These are phyloP conservation scores for Paedocypris sp. DNA, from an alignment of 2,113 vertebrate species.

Conservation along the genomic window DNA sequence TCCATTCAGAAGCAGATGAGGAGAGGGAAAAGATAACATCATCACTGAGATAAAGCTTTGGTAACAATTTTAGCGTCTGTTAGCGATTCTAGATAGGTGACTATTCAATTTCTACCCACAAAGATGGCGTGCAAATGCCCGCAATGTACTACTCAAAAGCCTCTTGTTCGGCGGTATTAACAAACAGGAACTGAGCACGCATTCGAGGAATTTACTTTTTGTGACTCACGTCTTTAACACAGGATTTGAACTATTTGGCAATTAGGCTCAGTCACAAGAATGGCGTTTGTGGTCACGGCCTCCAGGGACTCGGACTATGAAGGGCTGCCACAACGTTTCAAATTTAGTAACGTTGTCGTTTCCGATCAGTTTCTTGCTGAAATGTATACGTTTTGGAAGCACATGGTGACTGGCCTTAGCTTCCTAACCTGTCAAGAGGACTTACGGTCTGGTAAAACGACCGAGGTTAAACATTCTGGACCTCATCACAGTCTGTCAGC, in stretches of 20 bases:
- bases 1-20: constrained; percentile 19
- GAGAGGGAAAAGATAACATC: neutral
- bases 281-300: constrained; percentile 29
- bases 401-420: constrained; percentile 21
- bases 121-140: constrained; percentile 42
- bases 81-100: constrained; percentile 35
- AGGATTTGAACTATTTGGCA: constrained; percentile 53
- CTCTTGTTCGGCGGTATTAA: constrained; percentile 40
- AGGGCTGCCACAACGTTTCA: constrained; percentile 33
- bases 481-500: constrained; percentile 44
- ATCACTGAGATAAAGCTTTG: constrained; percentile 6
- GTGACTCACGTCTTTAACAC: constrained; percentile 54
- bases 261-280: constrained; percentile 52
- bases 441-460: constrained; percentile 24
- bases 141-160: constrained; percentile 42
- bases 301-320: constrained; percentile 18
- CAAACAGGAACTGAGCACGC: constrained; percentile 50
- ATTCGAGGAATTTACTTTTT: constrained; percentile 53
- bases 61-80: constrained; percentile 25
- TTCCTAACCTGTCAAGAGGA: constrained; percentile 24
- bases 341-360: constrained; percentile 33
- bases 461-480: constrained; percentile 27
- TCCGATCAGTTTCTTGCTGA: constrained; percentile 22
- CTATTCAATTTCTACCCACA: constrained; percentile 41
- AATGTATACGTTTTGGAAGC: constrained; percentile 26